Conservation (phyloP, 92 coral and sea anemone species). For the Diadumene lineata region DNA sequence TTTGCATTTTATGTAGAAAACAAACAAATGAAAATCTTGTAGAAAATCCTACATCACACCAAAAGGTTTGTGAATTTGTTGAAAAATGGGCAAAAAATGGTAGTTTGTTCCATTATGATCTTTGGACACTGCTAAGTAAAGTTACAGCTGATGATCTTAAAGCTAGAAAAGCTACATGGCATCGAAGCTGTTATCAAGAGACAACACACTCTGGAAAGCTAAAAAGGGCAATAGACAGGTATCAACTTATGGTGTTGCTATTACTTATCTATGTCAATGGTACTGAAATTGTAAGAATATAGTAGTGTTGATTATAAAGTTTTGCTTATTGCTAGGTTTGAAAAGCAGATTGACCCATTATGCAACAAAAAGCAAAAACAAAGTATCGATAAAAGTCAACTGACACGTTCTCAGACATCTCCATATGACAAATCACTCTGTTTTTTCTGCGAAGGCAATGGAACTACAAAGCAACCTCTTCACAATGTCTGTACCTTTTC, state of each 20-base stretch:
- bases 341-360: too few relatives aligned
- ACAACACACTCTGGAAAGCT: slow-evolving; percentile 72
- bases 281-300: too few relatives aligned
- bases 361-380: too few relatives aligned
- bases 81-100: slow-evolving; percentile 34
- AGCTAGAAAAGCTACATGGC: slow-evolving; percentile 59
- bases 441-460: slow-evolving; percentile 62
- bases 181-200: slow-evolving; percentile 57
- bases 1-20: slow-evolving; percentile 19
- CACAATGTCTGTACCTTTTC: slow-evolving; percentile 42
- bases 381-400: too few relatives aligned
- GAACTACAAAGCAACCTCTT: too few relatives aligned
- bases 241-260: too few relatives aligned
- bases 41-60: slow-evolving; percentile 48
- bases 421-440: slow-evolving; percentile 58
- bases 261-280: too few relatives aligned
- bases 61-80: slow-evolving; percentile 28
- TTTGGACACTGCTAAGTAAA: slow-evolving; percentile 32
- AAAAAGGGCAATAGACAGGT: slow-evolving; percentile 48
- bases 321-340: slow-evolving; percentile 49
- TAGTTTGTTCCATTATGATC: slow-evolving; percentile 31
- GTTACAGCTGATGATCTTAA: slow-evolving; percentile 45
- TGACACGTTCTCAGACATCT: slow-evolving; percentile 60
- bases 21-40: slow-evolving; percentile 28
- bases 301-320: slow-evolving; percentile 54